A percentile compares a stretch with the other conserved stretches of the same genome.
phyloP scores from a whole-genome alignment of 2,113 vertebrate genomes.

The Gavialis gangeticus region DNA sequence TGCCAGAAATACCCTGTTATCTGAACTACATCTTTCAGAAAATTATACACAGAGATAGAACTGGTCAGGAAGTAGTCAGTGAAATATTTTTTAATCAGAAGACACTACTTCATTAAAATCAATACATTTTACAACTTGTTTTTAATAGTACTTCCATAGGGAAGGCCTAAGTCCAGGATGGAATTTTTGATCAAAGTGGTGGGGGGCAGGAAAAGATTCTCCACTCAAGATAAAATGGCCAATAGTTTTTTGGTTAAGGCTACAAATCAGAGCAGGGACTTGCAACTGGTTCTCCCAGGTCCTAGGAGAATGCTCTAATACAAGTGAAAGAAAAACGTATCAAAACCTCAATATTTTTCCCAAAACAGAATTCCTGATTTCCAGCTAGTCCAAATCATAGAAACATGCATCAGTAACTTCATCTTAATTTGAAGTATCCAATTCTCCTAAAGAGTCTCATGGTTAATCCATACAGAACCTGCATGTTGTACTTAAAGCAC shows the following conservation, averaged over 20 bases:
- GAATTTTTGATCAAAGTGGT: not conserved
- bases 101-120: not conserved
- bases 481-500: not conserved
- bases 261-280: too few species aligned
- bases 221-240: not conserved
- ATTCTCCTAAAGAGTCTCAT: not conserved
- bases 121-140: not conserved
- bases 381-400: not conserved
- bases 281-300: too few species aligned
- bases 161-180: not conserved
- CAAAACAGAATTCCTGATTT: slow-evolving; percentile 5
- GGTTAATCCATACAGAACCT: not conserved
- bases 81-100: not conserved
- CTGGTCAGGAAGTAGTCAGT: not conserved
- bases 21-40: not conserved
- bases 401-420: not conserved
- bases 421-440: not conserved
- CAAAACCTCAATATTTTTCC: not conserved
- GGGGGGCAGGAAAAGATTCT: not conserved
- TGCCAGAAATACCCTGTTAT: not conserved
- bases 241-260: too few species aligned
- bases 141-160: not conserved
- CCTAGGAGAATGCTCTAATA: too few species aligned
- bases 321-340: not conserved
- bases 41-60: not conserved